These are phyloP conservation scores for Anagrus nilaparvatae DNA, from an alignment of 1,140 invertebrate genomes.

Conservation along the genomic window DNA sequence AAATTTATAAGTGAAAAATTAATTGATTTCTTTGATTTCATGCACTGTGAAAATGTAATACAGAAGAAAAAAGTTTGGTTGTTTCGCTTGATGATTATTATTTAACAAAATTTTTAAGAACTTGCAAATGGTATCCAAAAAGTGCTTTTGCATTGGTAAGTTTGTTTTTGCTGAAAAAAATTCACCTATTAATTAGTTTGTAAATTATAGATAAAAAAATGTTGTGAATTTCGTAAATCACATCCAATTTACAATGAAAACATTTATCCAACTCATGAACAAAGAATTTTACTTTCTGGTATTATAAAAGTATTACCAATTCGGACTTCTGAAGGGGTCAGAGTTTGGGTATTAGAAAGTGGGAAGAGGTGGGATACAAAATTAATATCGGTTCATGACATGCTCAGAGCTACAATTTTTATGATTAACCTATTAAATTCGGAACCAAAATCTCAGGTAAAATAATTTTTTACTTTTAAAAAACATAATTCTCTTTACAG, in stretches of 20 bases:
- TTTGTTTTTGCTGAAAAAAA: too few relatives aligned
- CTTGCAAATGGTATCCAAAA: constrained; percentile 40
- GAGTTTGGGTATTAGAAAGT: constrained; percentile 46
- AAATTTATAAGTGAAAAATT: not conserved
- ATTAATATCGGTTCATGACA: constrained; percentile 42
- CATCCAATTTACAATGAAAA: constrained; percentile 43
- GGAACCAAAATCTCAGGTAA: constrained; percentile 53
- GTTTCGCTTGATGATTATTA: constrained; percentile 31
- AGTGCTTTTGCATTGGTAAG: constrained; percentile 37
- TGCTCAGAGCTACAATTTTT: constrained; percentile 49
- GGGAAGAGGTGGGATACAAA: constrained; percentile 59
- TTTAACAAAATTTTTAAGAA: constrained; percentile 34
- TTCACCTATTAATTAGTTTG: too few relatives aligned
- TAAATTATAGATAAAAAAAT: constrained; percentile 52
- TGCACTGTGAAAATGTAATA: too few relatives aligned
- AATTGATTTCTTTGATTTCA: constrained; percentile 2
- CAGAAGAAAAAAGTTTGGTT: constrained; percentile 33
- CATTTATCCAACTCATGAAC: constrained; percentile 41
- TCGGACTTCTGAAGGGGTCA: constrained; percentile 44
- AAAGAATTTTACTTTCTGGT: constrained; percentile 41
- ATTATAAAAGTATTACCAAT: constrained; percentile 47
- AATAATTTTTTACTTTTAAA: too few relatives aligned
- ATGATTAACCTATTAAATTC: constrained; percentile 48
- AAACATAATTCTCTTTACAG: too few relatives aligned
- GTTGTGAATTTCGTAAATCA: constrained; percentile 46